Evolutionary conservation across 1,140 invertebrate genomes (phyloP), one percentile per base, ranked within the genome.

Genomic region (Oedothorax gibbosus): DNA sequence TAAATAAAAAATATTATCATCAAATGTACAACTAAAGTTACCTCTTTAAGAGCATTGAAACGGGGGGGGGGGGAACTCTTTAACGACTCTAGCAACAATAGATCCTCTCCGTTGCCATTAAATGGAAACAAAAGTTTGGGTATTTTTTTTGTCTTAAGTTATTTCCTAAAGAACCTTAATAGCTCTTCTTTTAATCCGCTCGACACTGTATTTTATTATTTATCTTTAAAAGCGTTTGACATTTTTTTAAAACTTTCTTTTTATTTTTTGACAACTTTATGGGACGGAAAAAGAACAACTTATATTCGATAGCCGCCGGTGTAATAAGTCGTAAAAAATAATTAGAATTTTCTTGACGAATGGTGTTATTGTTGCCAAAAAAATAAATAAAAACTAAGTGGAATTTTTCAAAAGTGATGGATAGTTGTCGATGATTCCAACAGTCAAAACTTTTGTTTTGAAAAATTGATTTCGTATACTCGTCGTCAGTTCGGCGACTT

Each of bases 291-390:
- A 7, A 15, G 69, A 53, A 54, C 35, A 71, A 71, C 69, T 11
- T 71, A 35, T 35, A 35, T 71, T 71, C 69, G 69, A 71, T 71
- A 49, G 50, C 56, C 68, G 50, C 35, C 51, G 7, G 49, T 49
- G 77, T 79, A 79, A 79, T 79, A 79, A 79, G 77, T 79, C 53
- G 77, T 79, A 81, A 81, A 81, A 81, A 81, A 81, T 72, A 81
- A 81, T 81, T 81, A 81, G 56, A 71, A 7, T 69, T 71, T 60
- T 71, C n/a, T 35, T 81, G 78, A 81, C 78, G 78, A 71, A 81
- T 71, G 56, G 35, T 20, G 78, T 81, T 81, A 71, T 81, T 81
- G 78, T 81, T 81, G 66, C 11, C 35, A 35, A 35, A 35, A 35
- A 35, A 35, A 35, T 35, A 35, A 35, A 35, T 35, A 35, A 35